Evolutionary conservation across 37 sponge, comb jelly and placozoan species (phyloP).

Genomic region (Axinella damicornis): DNA sequence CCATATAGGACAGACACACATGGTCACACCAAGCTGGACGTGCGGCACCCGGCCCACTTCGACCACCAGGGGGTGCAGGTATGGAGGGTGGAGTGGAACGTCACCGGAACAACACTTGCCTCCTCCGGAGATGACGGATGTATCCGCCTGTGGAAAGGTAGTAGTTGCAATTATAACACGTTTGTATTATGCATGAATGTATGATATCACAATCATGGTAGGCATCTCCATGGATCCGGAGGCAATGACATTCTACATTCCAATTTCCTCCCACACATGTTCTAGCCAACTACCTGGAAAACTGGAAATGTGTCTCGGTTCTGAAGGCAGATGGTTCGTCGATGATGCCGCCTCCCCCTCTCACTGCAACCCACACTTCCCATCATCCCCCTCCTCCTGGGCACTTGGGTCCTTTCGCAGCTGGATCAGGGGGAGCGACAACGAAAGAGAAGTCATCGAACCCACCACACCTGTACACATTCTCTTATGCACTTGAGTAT

Average conservation of each 20-base stretch:
- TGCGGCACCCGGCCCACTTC: conserved; percentile 87
- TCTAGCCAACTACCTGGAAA: conserved; percentile 86
- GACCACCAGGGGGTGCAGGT: conserved; percentile 85
- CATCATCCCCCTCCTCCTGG: neutral
- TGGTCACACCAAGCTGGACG: conserved; percentile 83
- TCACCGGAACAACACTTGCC: conserved; percentile 93
- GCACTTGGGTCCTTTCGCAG: too few relatives aligned
- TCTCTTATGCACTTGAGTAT: too few relatives aligned
- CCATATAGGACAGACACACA: conserved; percentile 54
- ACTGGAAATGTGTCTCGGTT: conserved; percentile 78
- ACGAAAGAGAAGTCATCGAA: too few relatives aligned
- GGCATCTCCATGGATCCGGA: too few relatives aligned
- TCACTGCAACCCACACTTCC: conserved; percentile 1
- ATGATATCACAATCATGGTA: neutral
- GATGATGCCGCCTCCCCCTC: conserved; percentile 5
- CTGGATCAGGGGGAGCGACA: too few relatives aligned
- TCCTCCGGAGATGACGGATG: conserved; percentile 96
- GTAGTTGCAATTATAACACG: too few relatives aligned
- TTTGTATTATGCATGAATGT: too few relatives aligned
- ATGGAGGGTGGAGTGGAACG: conserved; percentile 96
- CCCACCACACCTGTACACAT: too few relatives aligned
- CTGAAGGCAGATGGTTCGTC: conserved; percentile 56
- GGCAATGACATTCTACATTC: too few relatives aligned
- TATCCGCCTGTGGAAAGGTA: conserved; percentile 93
- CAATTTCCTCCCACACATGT: neutral